Conservation (phyloP, 2,113 vertebrate genomes). For the Chaenogobius annularis region DNA sequence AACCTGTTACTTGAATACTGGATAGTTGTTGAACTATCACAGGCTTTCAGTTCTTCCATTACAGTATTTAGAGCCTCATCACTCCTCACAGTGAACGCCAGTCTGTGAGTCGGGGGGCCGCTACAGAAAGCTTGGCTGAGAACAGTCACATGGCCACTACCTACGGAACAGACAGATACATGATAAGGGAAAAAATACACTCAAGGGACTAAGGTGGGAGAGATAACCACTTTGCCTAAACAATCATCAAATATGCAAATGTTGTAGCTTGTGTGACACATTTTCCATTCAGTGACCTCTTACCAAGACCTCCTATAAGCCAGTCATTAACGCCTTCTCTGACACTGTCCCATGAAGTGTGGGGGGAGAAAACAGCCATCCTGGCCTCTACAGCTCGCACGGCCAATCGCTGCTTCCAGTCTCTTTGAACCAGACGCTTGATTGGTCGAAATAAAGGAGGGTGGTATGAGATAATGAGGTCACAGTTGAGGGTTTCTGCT, state of each 20-base stretch:
- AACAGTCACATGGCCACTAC: slow-evolving; percentile 73
- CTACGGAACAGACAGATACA: slow-evolving; percentile 48
- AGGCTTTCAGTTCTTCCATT: slow-evolving; percentile 73
- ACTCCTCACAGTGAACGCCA: slow-evolving; percentile 79
- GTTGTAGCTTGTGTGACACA: slow-evolving; percentile 1
- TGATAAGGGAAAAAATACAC: slow-evolving; percentile 22
- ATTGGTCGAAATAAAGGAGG: slow-evolving; percentile 88
- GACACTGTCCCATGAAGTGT: slow-evolving; percentile 87
- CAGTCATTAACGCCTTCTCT: slow-evolving; percentile 89
- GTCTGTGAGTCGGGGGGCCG: slow-evolving; percentile 70
- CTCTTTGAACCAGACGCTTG: slow-evolving; percentile 82
- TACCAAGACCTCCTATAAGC: slow-evolving; percentile 77
- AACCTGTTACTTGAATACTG: slow-evolving; percentile 79
- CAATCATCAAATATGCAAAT: slow-evolving; percentile 40
- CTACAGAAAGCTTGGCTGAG: slow-evolving; percentile 70
- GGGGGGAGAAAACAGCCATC: slow-evolving; percentile 91
- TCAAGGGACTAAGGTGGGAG: background rate
- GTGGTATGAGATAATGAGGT: slow-evolving; percentile 93
- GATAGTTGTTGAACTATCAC: slow-evolving; percentile 63
- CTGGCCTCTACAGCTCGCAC: slow-evolving; percentile 85
- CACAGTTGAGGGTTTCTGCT: slow-evolving; percentile 76
- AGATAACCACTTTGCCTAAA: background rate
- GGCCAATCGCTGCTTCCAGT: slow-evolving; percentile 91
- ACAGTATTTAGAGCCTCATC: slow-evolving; percentile 70
- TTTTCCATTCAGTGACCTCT: slow-evolving; percentile 38